Percentiles rank a stretch among this genome's conserved stretches.
These are phyloP conservation scores for Lithobius niger DNA, from an alignment of 1,140 invertebrate genomes.

Conservation along the genomic window DNA sequence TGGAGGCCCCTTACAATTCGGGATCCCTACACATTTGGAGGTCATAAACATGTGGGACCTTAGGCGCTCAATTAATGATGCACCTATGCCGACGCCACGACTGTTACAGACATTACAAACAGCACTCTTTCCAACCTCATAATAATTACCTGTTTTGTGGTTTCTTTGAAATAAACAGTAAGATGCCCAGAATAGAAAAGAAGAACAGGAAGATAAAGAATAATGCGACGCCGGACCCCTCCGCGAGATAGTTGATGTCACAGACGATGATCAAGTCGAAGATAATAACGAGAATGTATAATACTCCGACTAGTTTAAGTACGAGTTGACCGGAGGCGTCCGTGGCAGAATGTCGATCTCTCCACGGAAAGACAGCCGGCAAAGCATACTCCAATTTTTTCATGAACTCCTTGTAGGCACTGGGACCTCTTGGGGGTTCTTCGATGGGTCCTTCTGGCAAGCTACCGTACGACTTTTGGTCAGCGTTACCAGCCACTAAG, in stretches of 20 bases:
- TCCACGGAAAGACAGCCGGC: slow-evolving; percentile 74
- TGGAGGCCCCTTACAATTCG: too few relatives aligned
- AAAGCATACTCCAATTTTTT: slow-evolving; percentile 52
- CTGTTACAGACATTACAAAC: too few relatives aligned
- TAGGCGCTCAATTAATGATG: too few relatives aligned
- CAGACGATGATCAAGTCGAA: slow-evolving; percentile 72
- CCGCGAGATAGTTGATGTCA: slow-evolving; percentile 40
- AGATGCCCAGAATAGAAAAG: slow-evolving; percentile 55
- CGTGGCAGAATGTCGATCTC: slow-evolving; percentile 61
- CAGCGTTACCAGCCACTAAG: slow-evolving; percentile 63
- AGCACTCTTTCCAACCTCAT: too few relatives aligned
- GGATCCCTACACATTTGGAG: too few relatives aligned
- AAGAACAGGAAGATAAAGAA: slow-evolving; percentile 55
- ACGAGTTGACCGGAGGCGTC: slow-evolving; percentile 65
- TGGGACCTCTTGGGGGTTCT: slow-evolving; percentile 23
- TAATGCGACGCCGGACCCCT: slow-evolving; percentile 42
- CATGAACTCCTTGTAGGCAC: slow-evolving; percentile 34
- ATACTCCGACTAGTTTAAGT: slow-evolving; percentile 69
- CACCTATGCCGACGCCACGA: too few relatives aligned
- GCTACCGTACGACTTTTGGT: slow-evolving; percentile 71
- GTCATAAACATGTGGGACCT: too few relatives aligned
- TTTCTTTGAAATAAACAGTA: slow-evolving; percentile 72
- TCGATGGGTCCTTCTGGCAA: slow-evolving; percentile 21
- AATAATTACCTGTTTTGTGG: slow-evolving; percentile 85
- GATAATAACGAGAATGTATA: slow-evolving; percentile 63